Evolutionary conservation across 2,797 vertebrate genomes (phyloP).

Genomic region (Helicolenus hilgendorfi): DNA sequence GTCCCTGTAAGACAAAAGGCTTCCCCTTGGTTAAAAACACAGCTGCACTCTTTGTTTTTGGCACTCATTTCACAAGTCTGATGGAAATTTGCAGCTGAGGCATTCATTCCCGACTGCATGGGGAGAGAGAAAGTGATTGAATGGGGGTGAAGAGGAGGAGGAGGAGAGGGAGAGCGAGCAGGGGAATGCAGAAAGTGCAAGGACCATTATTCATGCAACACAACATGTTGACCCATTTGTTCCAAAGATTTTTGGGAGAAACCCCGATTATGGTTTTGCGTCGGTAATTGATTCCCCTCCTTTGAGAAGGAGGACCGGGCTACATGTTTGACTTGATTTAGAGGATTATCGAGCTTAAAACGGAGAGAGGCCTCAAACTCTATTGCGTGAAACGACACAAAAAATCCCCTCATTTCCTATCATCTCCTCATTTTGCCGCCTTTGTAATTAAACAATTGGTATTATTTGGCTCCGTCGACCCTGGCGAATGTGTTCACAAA

Average conservation of each 20-base stretch:
- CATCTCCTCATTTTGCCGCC: not conserved
- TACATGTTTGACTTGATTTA: slow-evolving; percentile 81
- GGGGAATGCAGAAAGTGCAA: slow-evolving; percentile 38
- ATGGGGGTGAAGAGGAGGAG: not conserved
- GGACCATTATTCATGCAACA: slow-evolving; percentile 62
- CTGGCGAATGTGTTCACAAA: slow-evolving; percentile 43
- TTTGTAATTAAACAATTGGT: slow-evolving; percentile 62
- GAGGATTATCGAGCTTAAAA: slow-evolving; percentile 77
- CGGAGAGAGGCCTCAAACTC: slow-evolving; percentile 42
- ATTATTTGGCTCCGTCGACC: slow-evolving; percentile 37
- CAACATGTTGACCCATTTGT: slow-evolving; percentile 79
- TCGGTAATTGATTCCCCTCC: slow-evolving; percentile 73
- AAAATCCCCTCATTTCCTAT: slow-evolving; percentile 50
- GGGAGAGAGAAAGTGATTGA: slow-evolving; percentile 41
- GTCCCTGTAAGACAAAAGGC: slow-evolving; percentile 63
- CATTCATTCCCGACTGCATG: slow-evolving; percentile 50
- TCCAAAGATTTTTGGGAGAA: slow-evolving; percentile 61
- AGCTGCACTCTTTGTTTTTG: slow-evolving; percentile 80
- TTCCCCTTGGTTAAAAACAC: slow-evolving; percentile 71
- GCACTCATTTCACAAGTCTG: slow-evolving; percentile 71
- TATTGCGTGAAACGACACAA: slow-evolving; percentile 37
- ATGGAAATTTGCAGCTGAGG: slow-evolving; percentile 81
- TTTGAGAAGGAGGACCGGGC: slow-evolving; percentile 56
- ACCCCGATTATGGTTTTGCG: slow-evolving; percentile 63
- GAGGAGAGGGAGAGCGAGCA: not conserved